Base-by-base conservation (phyloP, 1,140 invertebrate species). In the Ctenoplectra terminalis region DNA sequence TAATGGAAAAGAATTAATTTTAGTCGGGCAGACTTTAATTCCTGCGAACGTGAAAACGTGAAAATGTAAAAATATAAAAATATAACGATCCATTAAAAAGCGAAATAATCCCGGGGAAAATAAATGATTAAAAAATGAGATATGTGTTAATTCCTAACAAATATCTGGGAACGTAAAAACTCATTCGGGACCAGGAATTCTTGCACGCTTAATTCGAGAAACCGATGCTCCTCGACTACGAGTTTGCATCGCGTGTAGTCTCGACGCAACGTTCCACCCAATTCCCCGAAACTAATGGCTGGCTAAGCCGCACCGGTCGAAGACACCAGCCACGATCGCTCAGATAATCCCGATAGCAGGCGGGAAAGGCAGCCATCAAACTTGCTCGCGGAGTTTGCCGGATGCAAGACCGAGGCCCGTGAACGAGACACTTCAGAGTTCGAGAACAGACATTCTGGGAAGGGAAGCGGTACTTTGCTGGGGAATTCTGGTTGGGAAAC, bases 281-380 rank as follows among this genome's bases (percentile, higher is more conserved):
- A 29, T 61, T 61, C 20, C 15, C 15, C 29, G 26, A n/a, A 17
- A 20, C 26, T 48, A 48, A 48, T 67, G n/a, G 40, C 15, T 48
- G 63, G 31, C 31, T 37, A 31, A 37, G 60, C 40, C n/a, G 13
- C 5, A 8, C 20, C 5, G 50, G 17, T 60, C 52, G 29, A 5
- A 58, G 40, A 60, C 66, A 82, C 72, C 64, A 64, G 67, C 71
- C 52, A 52, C 64, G 64, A 50, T 48, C 66, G 34, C 77, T 79
- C 70, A 60, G 81, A 82, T 83, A 84, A 84, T 82, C 73, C 72
- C 80, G 83, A 84, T 78, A 78, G 63, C 71, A 40, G 64, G 73
- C 75, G 48, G 50, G 46, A 29, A 66, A 60, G 70, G 48, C 72
- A 67, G 71, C 66, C 70, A 67, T 84, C 73, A 76, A 84, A 84